These are phyloP conservation scores for Corvus cornix DNA, from an alignment of 2,113 vertebrate genomes.

Conservation along the genomic window DNA sequence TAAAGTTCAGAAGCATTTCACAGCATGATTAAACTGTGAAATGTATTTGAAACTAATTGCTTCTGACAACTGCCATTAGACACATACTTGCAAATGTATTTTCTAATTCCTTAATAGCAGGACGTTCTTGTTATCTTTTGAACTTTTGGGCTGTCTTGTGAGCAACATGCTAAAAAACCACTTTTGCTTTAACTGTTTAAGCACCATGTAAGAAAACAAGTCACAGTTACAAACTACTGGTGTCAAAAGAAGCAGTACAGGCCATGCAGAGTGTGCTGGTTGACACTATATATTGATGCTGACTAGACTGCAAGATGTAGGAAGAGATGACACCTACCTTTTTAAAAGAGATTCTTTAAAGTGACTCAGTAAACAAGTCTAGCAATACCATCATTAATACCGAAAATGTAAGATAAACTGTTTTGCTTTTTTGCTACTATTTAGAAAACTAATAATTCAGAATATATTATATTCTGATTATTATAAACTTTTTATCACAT, in stretches of 20 bases:
- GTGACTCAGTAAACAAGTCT: not conserved
- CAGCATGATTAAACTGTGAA: constrained; percentile 41
- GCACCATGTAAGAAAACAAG: not conserved
- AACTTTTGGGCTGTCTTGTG: not conserved
- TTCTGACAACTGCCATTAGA: constrained; percentile 47
- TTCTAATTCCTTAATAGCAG: not conserved
- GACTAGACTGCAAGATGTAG: not conserved
- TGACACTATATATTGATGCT: not conserved
- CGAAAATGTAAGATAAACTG: not conserved
- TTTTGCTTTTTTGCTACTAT: not conserved
- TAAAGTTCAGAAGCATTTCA: constrained; percentile 49
- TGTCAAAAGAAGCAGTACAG: not conserved
- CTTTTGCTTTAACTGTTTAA: not conserved
- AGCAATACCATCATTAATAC: not conserved
- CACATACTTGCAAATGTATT: constrained; percentile 27
- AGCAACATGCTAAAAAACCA: not conserved
- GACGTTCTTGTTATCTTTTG: not conserved
- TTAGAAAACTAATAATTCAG: not conserved
- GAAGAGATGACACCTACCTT: not conserved
- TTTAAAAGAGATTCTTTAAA: not conserved
- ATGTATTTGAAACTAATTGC: constrained; percentile 51
- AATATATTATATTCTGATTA: not conserved
- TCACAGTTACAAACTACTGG: not conserved
- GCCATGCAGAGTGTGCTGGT: not conserved
- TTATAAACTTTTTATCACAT: not conserved